Percentiles rank a stretch among this genome's conserved stretches.
Evolutionary conservation across 2,888 invertebrate genomes (phyloP).

Genomic region (Merodon equestris): DNA sequence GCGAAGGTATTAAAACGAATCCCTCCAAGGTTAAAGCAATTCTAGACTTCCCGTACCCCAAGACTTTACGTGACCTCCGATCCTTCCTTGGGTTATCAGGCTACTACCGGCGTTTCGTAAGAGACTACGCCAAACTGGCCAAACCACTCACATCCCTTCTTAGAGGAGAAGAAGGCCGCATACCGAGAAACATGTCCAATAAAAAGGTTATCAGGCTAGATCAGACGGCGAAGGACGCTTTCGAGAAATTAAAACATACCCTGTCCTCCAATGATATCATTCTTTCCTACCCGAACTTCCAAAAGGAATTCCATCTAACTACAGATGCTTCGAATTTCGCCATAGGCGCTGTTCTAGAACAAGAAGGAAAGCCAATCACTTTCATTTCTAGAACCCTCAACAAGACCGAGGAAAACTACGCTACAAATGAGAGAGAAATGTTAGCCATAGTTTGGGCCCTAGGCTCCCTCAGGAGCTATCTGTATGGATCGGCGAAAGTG

Average conservation of each 20-base stretch:
- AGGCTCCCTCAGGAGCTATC: constrained; percentile 74
- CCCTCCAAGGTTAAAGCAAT: constrained; percentile 37
- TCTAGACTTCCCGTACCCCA: constrained; percentile 30
- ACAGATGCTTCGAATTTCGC: constrained; percentile 49
- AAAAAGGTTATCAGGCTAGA: too few species aligned
- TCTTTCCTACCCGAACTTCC: constrained; percentile 24
- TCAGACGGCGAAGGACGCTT: constrained; percentile 6
- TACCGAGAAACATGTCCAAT: constrained; percentile 19
- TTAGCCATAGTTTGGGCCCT: constrained; percentile 74
- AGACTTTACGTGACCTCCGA: constrained; percentile 36
- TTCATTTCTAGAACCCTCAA: constrained; percentile 28
- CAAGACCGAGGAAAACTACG: constrained; percentile 25
- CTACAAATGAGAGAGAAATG: constrained; percentile 74
- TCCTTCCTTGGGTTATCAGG: constrained; percentile 34
- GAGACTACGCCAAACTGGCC: constrained; percentile 6
- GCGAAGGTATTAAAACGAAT: constrained; percentile 46
- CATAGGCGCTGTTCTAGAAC: constrained; percentile 27
- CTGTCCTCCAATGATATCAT: constrained; percentile 22
- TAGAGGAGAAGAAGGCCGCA: constrained; percentile 50
- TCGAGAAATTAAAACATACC: constrained; percentile 16
- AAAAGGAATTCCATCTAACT: constrained; percentile 22
- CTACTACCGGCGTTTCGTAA: constrained; percentile 46
- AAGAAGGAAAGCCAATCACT: constrained; percentile 30
- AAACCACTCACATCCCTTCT: constrained; percentile 35
- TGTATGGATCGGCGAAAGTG: constrained; percentile 72